phyloP scores from a whole-genome alignment of 2,113 vertebrate genomes.

The Antennarius striatus region DNA sequence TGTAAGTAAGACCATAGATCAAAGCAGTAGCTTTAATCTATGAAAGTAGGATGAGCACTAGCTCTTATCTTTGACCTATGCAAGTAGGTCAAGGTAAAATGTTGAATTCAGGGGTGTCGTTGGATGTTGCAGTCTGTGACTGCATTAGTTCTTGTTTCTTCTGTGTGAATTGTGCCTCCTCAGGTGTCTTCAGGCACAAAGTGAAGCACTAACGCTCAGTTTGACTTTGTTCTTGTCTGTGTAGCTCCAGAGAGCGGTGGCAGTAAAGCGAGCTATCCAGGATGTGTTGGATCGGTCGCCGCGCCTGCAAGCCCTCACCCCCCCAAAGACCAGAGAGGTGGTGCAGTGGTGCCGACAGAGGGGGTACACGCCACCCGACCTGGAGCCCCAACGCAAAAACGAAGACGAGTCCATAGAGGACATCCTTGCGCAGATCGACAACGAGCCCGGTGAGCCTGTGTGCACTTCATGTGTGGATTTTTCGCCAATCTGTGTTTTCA shows the following conservation, averaged over 20 bases:
- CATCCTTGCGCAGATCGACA: constrained; percentile 95
- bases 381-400: constrained; percentile 78
- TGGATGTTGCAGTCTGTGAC: too few species aligned
- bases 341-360: constrained; percentile 94
- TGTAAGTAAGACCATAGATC: too few species aligned
- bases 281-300: constrained; percentile 90
- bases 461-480: background rate
- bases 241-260: constrained; percentile 94
- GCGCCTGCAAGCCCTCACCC: constrained; percentile 85
- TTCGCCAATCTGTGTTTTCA: too few species aligned
- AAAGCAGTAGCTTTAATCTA: too few species aligned
- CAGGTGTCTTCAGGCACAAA: too few species aligned
- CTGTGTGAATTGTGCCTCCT: too few species aligned
- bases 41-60: too few species aligned
- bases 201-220: too few species aligned
- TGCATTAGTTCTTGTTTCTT: too few species aligned
- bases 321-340: constrained; percentile 91
- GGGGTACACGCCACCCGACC: constrained; percentile 93
- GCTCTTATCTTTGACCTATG: too few species aligned
- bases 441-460: constrained; percentile 84
- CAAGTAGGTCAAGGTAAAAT: too few species aligned
- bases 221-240: constrained; percentile 1
- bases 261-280: constrained; percentile 89
- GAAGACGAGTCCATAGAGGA: constrained; percentile 95
- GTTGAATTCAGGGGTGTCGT: too few species aligned